Percentiles rank a stretch among this genome's conserved stretches.
phyloP scores from a whole-genome alignment of 1,140 invertebrate species.

The Sitophilus oryzae region DNA sequence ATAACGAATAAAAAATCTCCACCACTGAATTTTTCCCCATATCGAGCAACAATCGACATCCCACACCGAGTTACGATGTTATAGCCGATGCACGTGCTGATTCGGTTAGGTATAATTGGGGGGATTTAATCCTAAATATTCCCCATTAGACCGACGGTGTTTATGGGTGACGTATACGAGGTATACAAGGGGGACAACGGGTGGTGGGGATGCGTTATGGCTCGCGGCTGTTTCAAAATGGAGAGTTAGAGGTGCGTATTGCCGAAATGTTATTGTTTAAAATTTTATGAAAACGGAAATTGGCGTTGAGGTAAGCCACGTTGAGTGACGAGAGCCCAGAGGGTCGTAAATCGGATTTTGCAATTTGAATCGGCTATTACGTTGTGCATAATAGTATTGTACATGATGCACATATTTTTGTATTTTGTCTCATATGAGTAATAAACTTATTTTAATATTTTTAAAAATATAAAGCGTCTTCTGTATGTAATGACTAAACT shows the following conservation, averaged over 20 bases:
- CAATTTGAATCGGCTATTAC: too few relatives aligned
- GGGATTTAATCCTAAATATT: constrained; percentile 13
- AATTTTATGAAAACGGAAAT: background rate
- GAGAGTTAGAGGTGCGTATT: background rate
- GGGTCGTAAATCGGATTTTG: too few relatives aligned
- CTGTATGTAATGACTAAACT: too few relatives aligned
- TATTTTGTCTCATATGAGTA: too few relatives aligned
- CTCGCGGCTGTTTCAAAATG: background rate
- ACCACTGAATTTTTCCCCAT: constrained; percentile 4
- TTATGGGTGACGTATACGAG: constrained; percentile 9
- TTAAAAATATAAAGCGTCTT: too few relatives aligned
- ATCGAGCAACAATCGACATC: constrained; percentile 11
- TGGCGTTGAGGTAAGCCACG: too few relatives aligned
- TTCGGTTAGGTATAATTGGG: constrained; percentile 19
- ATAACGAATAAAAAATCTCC: too few relatives aligned
- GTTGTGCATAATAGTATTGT: too few relatives aligned
- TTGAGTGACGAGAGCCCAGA: too few relatives aligned
- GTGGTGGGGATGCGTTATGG: background rate
- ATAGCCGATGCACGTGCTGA: constrained; percentile 16
- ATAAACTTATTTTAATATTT: too few relatives aligned
- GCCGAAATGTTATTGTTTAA: background rate
- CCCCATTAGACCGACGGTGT: constrained; percentile 13
- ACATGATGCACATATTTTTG: too few relatives aligned
- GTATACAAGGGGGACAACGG: too few relatives aligned
- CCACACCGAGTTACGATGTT: constrained; percentile 9